phyloP scores from a whole-genome alignment of 2,797 vertebrate genomes.

The Corythornis leucogaster region DNA sequence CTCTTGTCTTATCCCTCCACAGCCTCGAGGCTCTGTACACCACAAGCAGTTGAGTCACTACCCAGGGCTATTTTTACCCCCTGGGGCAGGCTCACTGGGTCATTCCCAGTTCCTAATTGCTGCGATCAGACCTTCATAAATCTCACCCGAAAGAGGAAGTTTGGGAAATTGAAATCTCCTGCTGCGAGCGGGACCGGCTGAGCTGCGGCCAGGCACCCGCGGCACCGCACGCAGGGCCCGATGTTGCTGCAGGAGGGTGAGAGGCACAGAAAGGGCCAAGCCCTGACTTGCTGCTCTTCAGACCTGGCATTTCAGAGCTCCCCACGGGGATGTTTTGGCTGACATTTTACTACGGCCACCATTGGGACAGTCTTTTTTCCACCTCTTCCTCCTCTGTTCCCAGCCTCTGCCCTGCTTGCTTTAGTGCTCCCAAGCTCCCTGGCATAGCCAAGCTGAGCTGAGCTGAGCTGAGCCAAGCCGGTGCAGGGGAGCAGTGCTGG shows the following conservation, averaged over 20 bases:
- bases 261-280: not conserved
- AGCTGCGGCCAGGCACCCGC: not conserved
- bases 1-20: not conserved
- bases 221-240: not conserved
- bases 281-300: not conserved
- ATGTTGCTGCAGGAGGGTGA: not conserved
- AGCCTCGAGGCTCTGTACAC: not conserved
- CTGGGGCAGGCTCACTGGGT: not conserved
- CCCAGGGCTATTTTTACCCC: not conserved
- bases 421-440: not conserved
- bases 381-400: not conserved
- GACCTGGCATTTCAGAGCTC: not conserved
- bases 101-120: constrained; percentile 43
- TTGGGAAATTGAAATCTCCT: not conserved
- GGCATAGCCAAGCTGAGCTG: not conserved
- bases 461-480: not conserved
- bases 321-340: not conserved
- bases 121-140: constrained; percentile 17
- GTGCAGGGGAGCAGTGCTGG: not conserved
- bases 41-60: not conserved
- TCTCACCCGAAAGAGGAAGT: constrained; percentile 57
- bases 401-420: not conserved
- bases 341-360: not conserved
- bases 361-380: not conserved
- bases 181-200: not conserved